These are phyloP conservation scores for Melanotaenia maccullochi DNA, from an alignment of 2,797 vertebrate genomes.

Conservation along the genomic window DNA sequence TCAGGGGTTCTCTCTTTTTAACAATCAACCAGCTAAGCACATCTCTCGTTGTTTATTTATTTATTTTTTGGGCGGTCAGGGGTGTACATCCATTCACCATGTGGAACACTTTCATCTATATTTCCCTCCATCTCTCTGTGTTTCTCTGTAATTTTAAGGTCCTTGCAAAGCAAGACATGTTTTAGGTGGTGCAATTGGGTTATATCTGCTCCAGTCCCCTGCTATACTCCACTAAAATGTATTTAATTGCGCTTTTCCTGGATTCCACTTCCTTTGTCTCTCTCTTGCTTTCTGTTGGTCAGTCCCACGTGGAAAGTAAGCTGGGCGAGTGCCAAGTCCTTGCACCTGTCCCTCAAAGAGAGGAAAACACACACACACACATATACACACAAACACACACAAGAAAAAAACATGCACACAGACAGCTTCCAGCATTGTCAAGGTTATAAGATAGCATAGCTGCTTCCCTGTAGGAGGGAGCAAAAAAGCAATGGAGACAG, in stretches of 20 bases:
- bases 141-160: constrained; percentile 56
- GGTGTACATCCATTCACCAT: constrained; percentile 28
- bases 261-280: constrained; percentile 44
- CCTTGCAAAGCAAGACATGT: constrained; percentile 64
- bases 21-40: constrained; percentile 68
- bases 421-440: constrained; percentile 65
- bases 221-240: constrained; percentile 51
- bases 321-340: constrained; percentile 68
- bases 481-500: constrained; percentile 39
- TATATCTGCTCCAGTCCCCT: constrained; percentile 70
- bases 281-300: constrained; percentile 38
- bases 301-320: constrained; percentile 45
- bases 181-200: constrained; percentile 66
- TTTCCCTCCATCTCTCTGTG: constrained; percentile 4
- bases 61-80: constrained; percentile 3
- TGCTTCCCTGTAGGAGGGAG: constrained; percentile 46
- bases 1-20: constrained; percentile 66
- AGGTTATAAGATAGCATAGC: constrained; percentile 73
- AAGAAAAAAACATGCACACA: neutral
- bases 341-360: constrained; percentile 75
- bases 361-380: constrained; percentile 43
- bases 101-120: constrained; percentile 23
- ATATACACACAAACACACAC: constrained; percentile 26
- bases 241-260: constrained; percentile 66
- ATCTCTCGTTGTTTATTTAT: constrained; percentile 23